Evolutionary conservation across 2,888 invertebrate genomes (phyloP), one percentile per base, ranked within the genome.

Genomic region (Clusia tigrina): DNA sequence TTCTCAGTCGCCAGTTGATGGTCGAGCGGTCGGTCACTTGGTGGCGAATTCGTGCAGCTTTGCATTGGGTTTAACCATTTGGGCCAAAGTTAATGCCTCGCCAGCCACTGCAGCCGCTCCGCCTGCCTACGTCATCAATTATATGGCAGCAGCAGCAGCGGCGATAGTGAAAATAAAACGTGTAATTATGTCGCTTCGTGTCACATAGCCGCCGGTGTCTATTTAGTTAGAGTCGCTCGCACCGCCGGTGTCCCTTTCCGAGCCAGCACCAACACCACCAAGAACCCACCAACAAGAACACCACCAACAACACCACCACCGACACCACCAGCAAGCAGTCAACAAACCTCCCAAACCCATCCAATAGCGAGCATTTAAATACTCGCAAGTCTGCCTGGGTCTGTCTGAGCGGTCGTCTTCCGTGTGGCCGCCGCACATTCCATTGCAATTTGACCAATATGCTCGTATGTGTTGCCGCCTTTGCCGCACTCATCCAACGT

Each of bases 161-260:
- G 12, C n/a, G 42, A 9, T 6, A 32, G 9, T 69, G 69, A 63
- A 69, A 65, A 62, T 63, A 68, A 73, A 76, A 79, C 74, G 71
- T 78, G 76, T 79, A 78, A 79, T 79, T 79, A 79, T 72, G 73
- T 72, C 71, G 74, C 76, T 74, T 74, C 76, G 72, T 72, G 76
- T 76, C 76, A 70, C 65, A 55, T 66, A 63, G 62, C 42, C 42
- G 6, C n/a, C 6, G 42, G n/a, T n/a, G n/a, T n/a, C 42, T 42
- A 6, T 42, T 42, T 42, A 42, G 42, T 64, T 48, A 42, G 26
- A n/a, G n/a, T n/a, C n/a, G n/a, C n/a, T n/a, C n/a, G n/a, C n/a
- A n/a, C n/a, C n/a, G n/a, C n/a, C n/a, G n/a, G n/a, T n/a, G n/a
- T n/a, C n/a, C n/a, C n/a, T n/a, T n/a, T n/a, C n/a, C n/a, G n/a